Evolutionary conservation across 2,797 vertebrate species (phyloP).

Genomic region (Sternotherus odoratus): DNA sequence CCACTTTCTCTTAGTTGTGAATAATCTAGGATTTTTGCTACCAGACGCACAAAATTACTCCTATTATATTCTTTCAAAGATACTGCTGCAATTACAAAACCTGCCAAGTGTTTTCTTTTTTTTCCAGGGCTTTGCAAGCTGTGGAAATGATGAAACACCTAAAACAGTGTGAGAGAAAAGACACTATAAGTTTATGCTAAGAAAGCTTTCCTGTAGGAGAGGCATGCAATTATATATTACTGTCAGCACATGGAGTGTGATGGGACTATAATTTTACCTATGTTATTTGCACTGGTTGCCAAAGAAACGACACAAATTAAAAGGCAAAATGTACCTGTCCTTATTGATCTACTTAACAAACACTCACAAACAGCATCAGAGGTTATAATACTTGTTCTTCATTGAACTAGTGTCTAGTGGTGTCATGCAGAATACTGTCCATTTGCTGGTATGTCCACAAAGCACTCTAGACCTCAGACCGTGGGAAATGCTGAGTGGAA

Average conservation of each 20-base stretch:
- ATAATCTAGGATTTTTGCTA: conserved; percentile 54
- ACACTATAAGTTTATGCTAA: conserved; percentile 54
- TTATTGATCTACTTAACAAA: conserved; percentile 66
- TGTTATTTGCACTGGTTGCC: conserved; percentile 65
- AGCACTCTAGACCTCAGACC: neutral
- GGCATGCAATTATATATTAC: conserved; percentile 54
- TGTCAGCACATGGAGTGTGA: conserved; percentile 62
- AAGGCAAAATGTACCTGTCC: conserved; percentile 51
- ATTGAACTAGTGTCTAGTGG: neutral
- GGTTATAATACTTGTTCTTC: conserved; percentile 55
- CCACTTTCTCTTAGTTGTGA: conserved; percentile 51
- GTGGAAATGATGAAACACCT: conserved; percentile 55
- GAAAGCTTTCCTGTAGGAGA: conserved; percentile 68
- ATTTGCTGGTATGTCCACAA: neutral
- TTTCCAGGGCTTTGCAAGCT: conserved; percentile 34
- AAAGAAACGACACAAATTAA: conserved; percentile 68
- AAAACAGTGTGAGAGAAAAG: conserved; percentile 19
- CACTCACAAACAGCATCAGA: conserved; percentile 32
- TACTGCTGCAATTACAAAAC: conserved; percentile 21
- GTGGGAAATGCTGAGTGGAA: neutral
- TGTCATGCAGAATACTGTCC: conserved; percentile 27
- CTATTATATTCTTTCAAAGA: conserved; percentile 54
- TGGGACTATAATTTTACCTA: conserved; percentile 67
- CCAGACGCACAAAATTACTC: conserved; percentile 52
- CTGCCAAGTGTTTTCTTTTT: conserved; percentile 41